Conservation (phyloP, 2,888 invertebrate species). For the Empis stercorea region DNA sequence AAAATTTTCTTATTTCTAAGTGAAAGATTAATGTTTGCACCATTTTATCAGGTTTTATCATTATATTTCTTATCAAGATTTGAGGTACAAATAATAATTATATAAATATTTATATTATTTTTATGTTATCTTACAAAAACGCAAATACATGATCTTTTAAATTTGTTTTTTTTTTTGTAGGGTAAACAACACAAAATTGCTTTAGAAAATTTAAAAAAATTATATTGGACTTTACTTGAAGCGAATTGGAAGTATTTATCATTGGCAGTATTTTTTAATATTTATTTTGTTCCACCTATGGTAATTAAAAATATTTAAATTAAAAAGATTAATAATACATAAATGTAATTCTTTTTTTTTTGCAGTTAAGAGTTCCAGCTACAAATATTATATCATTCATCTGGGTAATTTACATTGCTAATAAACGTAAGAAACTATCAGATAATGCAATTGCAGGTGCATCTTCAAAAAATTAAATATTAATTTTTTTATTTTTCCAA, state of each 20-base stretch:
- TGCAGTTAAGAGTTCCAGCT: constrained; percentile 60
- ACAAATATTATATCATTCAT: constrained; percentile 65
- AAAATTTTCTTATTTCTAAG: constrained; percentile 48
- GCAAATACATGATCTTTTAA: neutral
- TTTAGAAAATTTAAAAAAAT: constrained; percentile 44
- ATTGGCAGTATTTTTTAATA: constrained; percentile 57
- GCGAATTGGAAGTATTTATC: constrained; percentile 71
- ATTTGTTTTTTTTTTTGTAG: constrained; percentile 23
- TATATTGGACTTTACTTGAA: constrained; percentile 52
- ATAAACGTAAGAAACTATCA: constrained; percentile 44
- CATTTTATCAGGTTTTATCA: constrained; percentile 57
- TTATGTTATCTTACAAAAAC: too few species aligned
- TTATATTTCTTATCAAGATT: constrained; percentile 60
- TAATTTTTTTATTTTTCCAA: too few species aligned
- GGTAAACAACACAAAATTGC: constrained; percentile 57
- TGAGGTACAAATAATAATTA: constrained; percentile 39
- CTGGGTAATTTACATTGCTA: constrained; percentile 64
- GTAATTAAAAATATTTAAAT: constrained; percentile 33
- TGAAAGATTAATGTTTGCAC: constrained; percentile 59
- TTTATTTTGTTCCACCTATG: constrained; percentile 65
- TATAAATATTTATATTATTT: constrained; percentile 3
- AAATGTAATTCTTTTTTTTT: constrained; percentile 17
- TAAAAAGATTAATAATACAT: constrained; percentile 1
- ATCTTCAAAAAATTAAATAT: too few species aligned
- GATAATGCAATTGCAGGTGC: constrained; percentile 16